These are phyloP conservation scores for Nycteola revayana DNA, from an alignment of 2,888 invertebrate genomes.

Conservation along the genomic window DNA sequence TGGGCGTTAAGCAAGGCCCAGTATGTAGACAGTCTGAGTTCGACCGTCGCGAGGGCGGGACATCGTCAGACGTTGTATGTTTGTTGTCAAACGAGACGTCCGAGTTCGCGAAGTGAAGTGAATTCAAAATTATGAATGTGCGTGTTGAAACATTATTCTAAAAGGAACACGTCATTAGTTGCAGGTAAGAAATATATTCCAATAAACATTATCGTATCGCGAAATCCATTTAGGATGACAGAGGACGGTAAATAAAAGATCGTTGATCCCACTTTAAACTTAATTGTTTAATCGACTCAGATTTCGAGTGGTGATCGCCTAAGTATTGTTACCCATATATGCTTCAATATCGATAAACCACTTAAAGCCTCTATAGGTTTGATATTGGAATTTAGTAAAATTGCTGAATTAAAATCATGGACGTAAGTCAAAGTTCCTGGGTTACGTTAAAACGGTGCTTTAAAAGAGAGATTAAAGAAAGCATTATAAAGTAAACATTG, in stretches of 20 bases:
- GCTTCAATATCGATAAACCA: slow-evolving; percentile 14
- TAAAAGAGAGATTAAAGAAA: slow-evolving; percentile 42
- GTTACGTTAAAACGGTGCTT: slow-evolving; percentile 14
- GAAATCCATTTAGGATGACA: slow-evolving; percentile 51
- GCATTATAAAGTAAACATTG: slow-evolving; percentile 66
- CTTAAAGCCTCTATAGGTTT: slow-evolving; percentile 6
- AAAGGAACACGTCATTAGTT: slow-evolving; percentile 15
- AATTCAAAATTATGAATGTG: slow-evolving; percentile 44
- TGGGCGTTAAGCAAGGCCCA: slow-evolving; percentile 33
- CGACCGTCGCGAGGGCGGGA: slow-evolving; percentile 41
- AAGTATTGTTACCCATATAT: slow-evolving; percentile 23
- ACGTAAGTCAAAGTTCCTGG: background rate
- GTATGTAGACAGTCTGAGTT: slow-evolving; percentile 48
- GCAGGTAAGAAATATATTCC: slow-evolving; percentile 32
- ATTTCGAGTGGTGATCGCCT: slow-evolving; percentile 44
- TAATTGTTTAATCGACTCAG: slow-evolving; percentile 61
- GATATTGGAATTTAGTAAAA: slow-evolving; percentile 2
- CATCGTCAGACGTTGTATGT: slow-evolving; percentile 24
- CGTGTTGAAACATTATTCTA: slow-evolving; percentile 33
- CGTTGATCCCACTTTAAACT: slow-evolving; percentile 71
- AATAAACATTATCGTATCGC: slow-evolving; percentile 38
- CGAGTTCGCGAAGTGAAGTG: slow-evolving; percentile 50
- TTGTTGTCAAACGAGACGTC: slow-evolving; percentile 28
- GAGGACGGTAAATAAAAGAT: slow-evolving; percentile 53
- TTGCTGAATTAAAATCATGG: background rate